Conservation (phyloP, 2,888 invertebrate species). For the Pegoplata infirma region DNA sequence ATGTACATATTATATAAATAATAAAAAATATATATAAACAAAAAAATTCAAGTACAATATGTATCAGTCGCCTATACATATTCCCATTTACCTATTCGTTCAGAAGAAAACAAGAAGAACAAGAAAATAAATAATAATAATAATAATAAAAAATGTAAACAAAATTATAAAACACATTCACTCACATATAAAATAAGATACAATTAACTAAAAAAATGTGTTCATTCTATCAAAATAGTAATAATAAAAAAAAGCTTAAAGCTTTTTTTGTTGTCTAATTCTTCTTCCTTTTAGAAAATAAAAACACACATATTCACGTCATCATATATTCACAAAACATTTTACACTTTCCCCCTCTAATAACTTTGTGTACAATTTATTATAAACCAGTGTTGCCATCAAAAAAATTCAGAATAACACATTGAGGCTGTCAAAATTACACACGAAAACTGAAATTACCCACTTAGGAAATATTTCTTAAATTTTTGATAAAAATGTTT, state of each 20-base stretch:
- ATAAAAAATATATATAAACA: slow-evolving; percentile 4
- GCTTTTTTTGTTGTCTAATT: slow-evolving; percentile 2
- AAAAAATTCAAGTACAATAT: neutral
- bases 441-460: too few relatives aligned
- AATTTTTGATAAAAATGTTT: too few relatives aligned
- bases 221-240: neutral
- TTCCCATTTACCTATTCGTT: neutral
- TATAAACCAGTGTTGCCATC: too few relatives aligned
- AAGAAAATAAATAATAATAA: too few relatives aligned
- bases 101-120: neutral
- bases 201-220: neutral
- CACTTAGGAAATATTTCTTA: too few relatives aligned
- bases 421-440: too few relatives aligned
- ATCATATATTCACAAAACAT: neutral
- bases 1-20: neutral
- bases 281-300: neutral
- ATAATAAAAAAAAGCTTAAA: neutral
- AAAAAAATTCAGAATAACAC: too few relatives aligned
- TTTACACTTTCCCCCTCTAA: neutral
- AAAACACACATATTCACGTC: neutral
- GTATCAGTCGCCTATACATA: neutral
- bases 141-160: slow-evolving; percentile 15
- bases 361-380: neutral
- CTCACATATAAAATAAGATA: neutral
- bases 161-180: slow-evolving; percentile 7